Conservation (phyloP, 2,113 vertebrate genomes). For the Seriola rivoliana region DNA sequence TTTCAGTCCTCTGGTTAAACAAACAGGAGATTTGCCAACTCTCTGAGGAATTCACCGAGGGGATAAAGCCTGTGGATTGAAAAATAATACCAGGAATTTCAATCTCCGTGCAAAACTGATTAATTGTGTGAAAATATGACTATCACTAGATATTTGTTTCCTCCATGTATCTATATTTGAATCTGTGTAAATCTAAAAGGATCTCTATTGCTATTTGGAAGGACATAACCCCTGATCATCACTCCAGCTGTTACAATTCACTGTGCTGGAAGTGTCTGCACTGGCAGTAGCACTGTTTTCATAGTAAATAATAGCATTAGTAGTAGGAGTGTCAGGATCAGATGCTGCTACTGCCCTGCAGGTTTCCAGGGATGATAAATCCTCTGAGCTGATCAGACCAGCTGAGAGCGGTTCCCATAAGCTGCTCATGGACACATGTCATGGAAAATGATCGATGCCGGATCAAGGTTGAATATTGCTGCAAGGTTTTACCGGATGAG, state of each 20-base stretch:
- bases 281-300: neutral
- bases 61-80: neutral
- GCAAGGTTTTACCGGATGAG: neutral
- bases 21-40: neutral
- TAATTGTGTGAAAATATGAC: neutral
- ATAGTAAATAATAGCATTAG: neutral
- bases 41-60: neutral
- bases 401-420: neutral
- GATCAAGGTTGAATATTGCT: slow-evolving; percentile 1
- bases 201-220: neutral
- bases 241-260: neutral
- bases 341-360: slow-evolving; percentile 1
- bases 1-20: neutral
- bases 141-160: neutral
- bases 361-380: neutral
- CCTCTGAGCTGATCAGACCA: slow-evolving; percentile 13
- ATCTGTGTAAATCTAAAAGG: neutral
- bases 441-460: slow-evolving; percentile 8
- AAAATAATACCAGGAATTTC: neutral
- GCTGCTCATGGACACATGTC: slow-evolving; percentile 3
- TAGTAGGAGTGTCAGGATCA: neutral
- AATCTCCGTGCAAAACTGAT: neutral
- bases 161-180: neutral
- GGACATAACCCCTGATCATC: neutral
- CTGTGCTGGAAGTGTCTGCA: neutral